These are phyloP conservation scores for Berghia stephanieae DNA, from an alignment of 1,140 invertebrate genomes.

Conservation along the genomic window DNA sequence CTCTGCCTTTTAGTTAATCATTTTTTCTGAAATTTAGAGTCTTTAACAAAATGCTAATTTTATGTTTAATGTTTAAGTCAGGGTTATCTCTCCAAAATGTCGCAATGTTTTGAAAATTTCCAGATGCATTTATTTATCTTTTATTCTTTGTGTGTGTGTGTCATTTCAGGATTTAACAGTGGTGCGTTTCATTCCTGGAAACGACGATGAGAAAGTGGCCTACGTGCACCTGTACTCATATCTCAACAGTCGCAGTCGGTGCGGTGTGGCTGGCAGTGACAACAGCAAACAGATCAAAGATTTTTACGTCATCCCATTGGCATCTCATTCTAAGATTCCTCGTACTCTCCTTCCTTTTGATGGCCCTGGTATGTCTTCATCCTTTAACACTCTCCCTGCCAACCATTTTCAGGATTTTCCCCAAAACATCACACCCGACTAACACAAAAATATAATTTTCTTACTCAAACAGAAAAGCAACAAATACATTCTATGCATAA, in stretches of 20 bases:
- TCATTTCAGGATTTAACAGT: conserved; percentile 88
- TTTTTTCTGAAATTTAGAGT: too few species aligned
- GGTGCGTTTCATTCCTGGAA: conserved; percentile 80
- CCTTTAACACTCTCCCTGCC: too few species aligned
- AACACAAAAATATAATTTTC: too few species aligned
- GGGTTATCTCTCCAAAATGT: background rate
- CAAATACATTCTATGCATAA: too few species aligned
- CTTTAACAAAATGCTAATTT: too few species aligned
- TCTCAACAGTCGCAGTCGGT: conserved; percentile 80
- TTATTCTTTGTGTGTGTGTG: too few species aligned
- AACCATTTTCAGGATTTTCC: too few species aligned
- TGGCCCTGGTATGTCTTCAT: conserved; percentile 79
- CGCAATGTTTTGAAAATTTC: conserved; percentile 36
- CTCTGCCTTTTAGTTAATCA: too few species aligned
- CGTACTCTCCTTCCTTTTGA: conserved; percentile 75
- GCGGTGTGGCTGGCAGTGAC: conserved; percentile 75
- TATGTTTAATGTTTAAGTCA: too few species aligned
- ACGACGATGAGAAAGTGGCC: conserved; percentile 83
- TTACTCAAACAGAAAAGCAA: too few species aligned
- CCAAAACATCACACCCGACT: too few species aligned
- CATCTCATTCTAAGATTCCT: conserved; percentile 80
- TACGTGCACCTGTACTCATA: conserved; percentile 92
- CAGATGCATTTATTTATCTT: too few species aligned
- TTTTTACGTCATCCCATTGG: conserved; percentile 91
- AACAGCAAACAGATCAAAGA: conserved; percentile 84